These are phyloP conservation scores for Athalia cordata DNA, from an alignment of 2,888 invertebrate genomes.

Conservation along the genomic window DNA sequence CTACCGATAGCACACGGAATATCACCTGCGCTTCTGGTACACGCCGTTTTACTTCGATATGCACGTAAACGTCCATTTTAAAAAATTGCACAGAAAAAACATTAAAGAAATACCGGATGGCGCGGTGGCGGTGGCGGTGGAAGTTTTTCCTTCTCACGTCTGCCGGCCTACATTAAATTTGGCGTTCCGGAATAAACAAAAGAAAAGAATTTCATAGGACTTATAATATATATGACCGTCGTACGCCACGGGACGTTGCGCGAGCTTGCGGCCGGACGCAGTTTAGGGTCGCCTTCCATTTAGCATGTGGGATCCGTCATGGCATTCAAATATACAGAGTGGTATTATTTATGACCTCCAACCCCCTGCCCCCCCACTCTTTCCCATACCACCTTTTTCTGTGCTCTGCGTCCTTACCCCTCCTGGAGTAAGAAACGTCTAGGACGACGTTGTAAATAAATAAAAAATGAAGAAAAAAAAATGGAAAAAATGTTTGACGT, in stretches of 20 bases:
- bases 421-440: slow-evolving; percentile 59
- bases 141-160: slow-evolving; percentile 23
- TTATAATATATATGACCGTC: slow-evolving; percentile 36
- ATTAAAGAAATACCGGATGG: neutral
- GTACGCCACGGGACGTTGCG: slow-evolving; percentile 21
- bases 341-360: slow-evolving; percentile 69
- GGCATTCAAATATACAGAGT: slow-evolving; percentile 70
- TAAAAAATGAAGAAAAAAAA: slow-evolving; percentile 44
- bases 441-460: slow-evolving; percentile 52
- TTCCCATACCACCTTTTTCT: neutral
- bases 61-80: no score
- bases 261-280: slow-evolving; percentile 11
- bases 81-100: neutral
- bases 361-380: neutral
- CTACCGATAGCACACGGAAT: neutral
- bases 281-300: slow-evolving; percentile 53
- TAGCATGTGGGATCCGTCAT: slow-evolving; percentile 70
- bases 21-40: neutral
- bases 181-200: slow-evolving; percentile 63
- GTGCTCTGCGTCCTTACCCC: neutral
- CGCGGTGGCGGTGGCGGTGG: neutral
- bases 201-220: slow-evolving; percentile 59
- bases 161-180: slow-evolving; percentile 59
- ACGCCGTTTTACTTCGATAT: neutral
- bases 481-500: slow-evolving; percentile 52